A percentile compares a stretch with the other conserved stretches of the same genome.
These are phyloP conservation scores for Myiagra hebetior DNA, from an alignment of 2,113 vertebrate species.

Conservation along the genomic window DNA sequence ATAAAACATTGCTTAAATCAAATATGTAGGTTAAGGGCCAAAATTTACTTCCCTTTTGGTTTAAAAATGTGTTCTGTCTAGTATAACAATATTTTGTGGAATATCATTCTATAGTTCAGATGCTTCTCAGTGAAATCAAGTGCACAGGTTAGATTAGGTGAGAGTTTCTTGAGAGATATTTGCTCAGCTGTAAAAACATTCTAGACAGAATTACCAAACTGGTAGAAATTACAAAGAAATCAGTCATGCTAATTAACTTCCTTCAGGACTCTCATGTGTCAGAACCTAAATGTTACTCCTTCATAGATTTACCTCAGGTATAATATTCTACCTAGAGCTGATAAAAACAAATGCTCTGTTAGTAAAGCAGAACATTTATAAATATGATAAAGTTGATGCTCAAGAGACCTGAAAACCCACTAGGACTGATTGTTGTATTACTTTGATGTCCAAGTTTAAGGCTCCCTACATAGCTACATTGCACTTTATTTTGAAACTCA, in stretches of 20 bases:
- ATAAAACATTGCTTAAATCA: background rate
- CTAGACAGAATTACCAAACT: background rate
- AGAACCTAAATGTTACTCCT: slow-evolving; percentile 40
- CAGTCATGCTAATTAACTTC: slow-evolving; percentile 16
- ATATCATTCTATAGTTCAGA: background rate
- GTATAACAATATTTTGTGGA: background rate
- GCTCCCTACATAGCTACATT: background rate
- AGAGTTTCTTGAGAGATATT: background rate
- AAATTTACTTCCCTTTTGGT: background rate
- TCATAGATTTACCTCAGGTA: slow-evolving; percentile 36
- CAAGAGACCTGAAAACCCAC: background rate
- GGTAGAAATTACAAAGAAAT: slow-evolving; percentile 43
- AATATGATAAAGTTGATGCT: slow-evolving; percentile 46
- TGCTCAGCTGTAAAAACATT: background rate
- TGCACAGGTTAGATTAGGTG: background rate
- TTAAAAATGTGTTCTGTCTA: background rate
- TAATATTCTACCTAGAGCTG: slow-evolving; percentile 2
- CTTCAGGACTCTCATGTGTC: slow-evolving; percentile 8
- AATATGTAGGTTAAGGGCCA: background rate
- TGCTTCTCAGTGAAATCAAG: background rate
- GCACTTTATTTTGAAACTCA: slow-evolving; percentile 50
- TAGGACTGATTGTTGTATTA: background rate
- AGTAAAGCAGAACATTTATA: slow-evolving; percentile 53
- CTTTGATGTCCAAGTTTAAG: slow-evolving; percentile 18
- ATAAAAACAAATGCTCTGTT: slow-evolving; percentile 51